Percentiles rank a stretch among this genome's conserved stretches.
phyloP scores from a whole-genome alignment of 2,888 invertebrate genomes.

The Tigriopus californicus region DNA sequence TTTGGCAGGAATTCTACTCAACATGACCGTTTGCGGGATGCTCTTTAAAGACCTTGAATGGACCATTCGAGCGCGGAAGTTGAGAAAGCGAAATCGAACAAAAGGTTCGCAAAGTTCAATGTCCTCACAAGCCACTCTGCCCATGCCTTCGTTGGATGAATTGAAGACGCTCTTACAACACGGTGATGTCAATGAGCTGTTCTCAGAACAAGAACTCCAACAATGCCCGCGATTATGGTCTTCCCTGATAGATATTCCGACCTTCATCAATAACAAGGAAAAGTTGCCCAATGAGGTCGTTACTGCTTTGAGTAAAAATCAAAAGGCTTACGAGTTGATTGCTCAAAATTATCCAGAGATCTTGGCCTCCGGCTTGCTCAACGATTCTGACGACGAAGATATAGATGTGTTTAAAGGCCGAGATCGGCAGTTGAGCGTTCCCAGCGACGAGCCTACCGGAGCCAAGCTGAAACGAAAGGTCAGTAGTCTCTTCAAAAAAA shows the following conservation, averaged over 20 bases:
- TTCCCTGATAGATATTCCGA: conserved; percentile 67
- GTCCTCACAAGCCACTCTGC: not conserved
- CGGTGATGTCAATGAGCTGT: conserved; percentile 29
- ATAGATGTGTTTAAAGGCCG: not conserved
- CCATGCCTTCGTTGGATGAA: conserved; percentile 36
- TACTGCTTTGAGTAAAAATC: not conserved
- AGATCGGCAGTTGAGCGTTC: not conserved
- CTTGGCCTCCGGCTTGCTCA: not conserved
- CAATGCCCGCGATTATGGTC: conserved; percentile 19
- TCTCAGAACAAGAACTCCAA: conserved; percentile 19
- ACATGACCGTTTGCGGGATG: conserved; percentile 59
- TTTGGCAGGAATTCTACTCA: conserved; percentile 55
- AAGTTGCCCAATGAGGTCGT: conserved; percentile 7
- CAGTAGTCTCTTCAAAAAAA: not conserved
- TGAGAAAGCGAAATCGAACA: not conserved
- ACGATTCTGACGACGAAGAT: not conserved
- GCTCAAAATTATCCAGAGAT: not conserved
- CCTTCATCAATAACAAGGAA: conserved; percentile 33
- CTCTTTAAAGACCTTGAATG: conserved; percentile 71
- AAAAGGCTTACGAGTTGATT: not conserved
- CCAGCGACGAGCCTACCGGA: not conserved
- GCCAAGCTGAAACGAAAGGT: conserved; percentile 1
- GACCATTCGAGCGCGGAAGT: conserved; percentile 29
- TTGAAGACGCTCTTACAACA: conserved; percentile 47
- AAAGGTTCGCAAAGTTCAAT: no score